phyloP scores from a whole-genome alignment of 2,113 vertebrate species.

The Prionailurus viverrinus region DNA sequence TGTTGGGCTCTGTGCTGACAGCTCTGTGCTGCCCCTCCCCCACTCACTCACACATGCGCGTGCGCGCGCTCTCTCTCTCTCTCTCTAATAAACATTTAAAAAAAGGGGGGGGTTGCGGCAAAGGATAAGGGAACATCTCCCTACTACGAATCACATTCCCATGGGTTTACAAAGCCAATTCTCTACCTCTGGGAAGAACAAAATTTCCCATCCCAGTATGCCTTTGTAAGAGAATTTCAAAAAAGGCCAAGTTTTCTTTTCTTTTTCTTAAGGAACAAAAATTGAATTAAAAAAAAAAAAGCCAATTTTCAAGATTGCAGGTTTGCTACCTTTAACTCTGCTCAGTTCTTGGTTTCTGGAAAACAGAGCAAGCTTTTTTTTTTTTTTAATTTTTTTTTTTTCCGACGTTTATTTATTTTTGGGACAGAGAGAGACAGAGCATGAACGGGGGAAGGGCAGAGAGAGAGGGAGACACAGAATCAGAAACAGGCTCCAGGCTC shows the following conservation, averaged over 20 bases:
- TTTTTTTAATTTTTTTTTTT: no score
- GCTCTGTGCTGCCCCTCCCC: no score
- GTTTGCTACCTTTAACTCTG: not conserved
- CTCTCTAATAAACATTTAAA: no score
- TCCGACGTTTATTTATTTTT: no score
- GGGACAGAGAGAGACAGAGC: no score
- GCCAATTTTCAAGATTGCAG: not conserved
- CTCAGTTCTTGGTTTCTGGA: not conserved
- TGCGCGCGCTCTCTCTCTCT: no score
- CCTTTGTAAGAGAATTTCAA: not conserved
- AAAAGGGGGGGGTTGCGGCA: fast-evolving
- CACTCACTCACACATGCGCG: no score
- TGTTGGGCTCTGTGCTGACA: no score
- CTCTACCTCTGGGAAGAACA: not conserved
- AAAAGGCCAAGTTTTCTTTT: not conserved
- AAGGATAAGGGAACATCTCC: not conserved
- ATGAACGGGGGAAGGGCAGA: no score
- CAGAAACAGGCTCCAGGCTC: no score
- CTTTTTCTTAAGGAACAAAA: constrained; percentile 21
- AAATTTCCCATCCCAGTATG: not conserved
- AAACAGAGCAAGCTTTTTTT: not conserved
- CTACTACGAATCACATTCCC: not conserved
- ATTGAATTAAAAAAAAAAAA: not conserved
- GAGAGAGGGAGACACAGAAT: no score
- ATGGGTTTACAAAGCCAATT: not conserved